A percentile compares a stretch with the other conserved stretches of the same genome.
Evolutionary conservation across 2,888 invertebrate genomes (phyloP).

Genomic region (Hyles lineata): DNA sequence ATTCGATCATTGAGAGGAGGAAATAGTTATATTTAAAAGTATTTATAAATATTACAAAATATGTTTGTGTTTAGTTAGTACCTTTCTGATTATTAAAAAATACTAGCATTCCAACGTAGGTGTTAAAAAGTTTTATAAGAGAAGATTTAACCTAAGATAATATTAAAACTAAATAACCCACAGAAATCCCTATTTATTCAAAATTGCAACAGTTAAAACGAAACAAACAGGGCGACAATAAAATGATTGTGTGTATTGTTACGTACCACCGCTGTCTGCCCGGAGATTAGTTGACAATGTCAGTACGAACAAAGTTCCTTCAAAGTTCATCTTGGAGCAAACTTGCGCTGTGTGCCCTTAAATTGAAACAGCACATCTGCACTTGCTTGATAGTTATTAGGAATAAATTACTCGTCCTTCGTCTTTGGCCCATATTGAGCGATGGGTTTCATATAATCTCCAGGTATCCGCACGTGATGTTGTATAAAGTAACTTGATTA

Average conservation of each 20-base stretch:
- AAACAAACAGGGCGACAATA: constrained; percentile 37
- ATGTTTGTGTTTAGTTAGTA: too few species aligned
- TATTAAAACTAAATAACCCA: background rate
- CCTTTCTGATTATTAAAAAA: too few species aligned
- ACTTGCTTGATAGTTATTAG: constrained; percentile 74
- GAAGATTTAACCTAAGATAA: too few species aligned
- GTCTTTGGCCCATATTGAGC: constrained; percentile 15
- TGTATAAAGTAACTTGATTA: constrained; percentile 16
- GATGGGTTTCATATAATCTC: constrained; percentile 22
- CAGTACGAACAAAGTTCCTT: constrained; percentile 73
- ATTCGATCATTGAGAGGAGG: background rate
- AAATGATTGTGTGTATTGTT: constrained; percentile 57
- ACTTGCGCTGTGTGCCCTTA: constrained; percentile 75
- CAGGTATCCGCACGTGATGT: constrained; percentile 25
- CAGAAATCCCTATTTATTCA: background rate
- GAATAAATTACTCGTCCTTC: constrained; percentile 61
- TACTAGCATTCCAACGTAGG: background rate
- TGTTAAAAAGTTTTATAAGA: background rate
- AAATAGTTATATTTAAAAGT: too few species aligned
- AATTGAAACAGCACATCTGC: constrained; percentile 83
- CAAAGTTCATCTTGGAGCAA: constrained; percentile 72
- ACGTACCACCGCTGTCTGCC: constrained; percentile 63
- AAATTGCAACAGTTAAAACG: constrained; percentile 29
- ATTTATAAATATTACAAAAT: too few species aligned
- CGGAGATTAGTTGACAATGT: constrained; percentile 82